Base-by-base conservation (phyloP, 2,113 vertebrate species). In the Pungitius pungitius region DNA sequence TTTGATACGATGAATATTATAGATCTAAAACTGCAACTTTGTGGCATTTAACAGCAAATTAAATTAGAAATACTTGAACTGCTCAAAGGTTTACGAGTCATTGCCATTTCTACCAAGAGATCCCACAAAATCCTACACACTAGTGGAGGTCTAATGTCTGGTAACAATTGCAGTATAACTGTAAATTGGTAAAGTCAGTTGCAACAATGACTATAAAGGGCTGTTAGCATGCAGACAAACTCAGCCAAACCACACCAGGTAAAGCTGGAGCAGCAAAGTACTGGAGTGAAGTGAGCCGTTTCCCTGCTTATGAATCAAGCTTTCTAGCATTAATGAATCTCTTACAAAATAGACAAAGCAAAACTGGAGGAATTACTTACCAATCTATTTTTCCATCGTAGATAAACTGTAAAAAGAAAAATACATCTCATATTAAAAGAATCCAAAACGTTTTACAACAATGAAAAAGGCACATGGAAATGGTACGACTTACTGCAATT, bases 321-420 rank as follows among this genome's bases (percentile, higher is more conserved):
- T 39, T 59, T 49, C 18, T 4, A 33, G 26, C 13, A 26, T 13
- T 18, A n/a, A 43, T 13, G n/a, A n/a, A n/a, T n/a, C n/a, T n/a
- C 51, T 8, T 12, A 5, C 35, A 18, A 14, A 9, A 20, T 14
- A 10, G 10, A 45, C 22, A 62, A 17, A 37, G 10, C 10, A 15
- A 1, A 64, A 56, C 14, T 39, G 8, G 13, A 65, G 1, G 3
- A 56, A 13, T 4, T 84, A 93, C 97, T 98, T 94, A 99, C 97
- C 97, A 99, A 65, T 95, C 94, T 75, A 99, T 98, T 93, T 96
- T 94, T 80, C 94, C 97, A 73, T 99, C 97, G 22, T 98, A 97
- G 90, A 99, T 99, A 88, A 99, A 99, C 97, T 99, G 88, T 8
- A 56, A 88, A 86, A 45, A 33, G 0, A 26, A 1, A 62, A 35